These are phyloP conservation scores for Hyposmocoma kahamanoa DNA, from an alignment of 1,140 invertebrate species.

Conservation along the genomic window DNA sequence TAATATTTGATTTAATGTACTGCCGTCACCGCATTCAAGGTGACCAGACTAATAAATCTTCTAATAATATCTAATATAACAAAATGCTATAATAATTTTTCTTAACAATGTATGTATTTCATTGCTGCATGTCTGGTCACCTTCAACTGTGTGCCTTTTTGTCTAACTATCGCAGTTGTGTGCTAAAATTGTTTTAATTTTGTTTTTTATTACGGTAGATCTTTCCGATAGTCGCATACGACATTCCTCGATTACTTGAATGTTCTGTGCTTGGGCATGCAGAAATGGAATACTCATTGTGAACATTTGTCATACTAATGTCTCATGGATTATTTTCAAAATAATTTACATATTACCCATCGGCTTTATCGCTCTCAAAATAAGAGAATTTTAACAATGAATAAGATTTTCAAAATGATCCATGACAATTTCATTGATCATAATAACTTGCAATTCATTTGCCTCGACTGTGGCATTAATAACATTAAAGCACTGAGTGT, in stretches of 20 bases:
- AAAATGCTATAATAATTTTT: constrained; percentile 10
- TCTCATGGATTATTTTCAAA: constrained; percentile 50
- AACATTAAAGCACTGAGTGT: constrained; percentile 33
- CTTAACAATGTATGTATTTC: constrained; percentile 37
- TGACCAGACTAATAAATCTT: constrained; percentile 53
- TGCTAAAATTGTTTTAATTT: constrained; percentile 28
- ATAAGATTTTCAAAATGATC: constrained; percentile 39
- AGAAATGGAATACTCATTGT: constrained; percentile 60
- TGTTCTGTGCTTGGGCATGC: constrained; percentile 70
- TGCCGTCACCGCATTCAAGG: constrained; percentile 60
- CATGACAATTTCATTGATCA: constrained; percentile 56
- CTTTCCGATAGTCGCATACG: constrained; percentile 43
- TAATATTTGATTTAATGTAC: constrained; percentile 22
- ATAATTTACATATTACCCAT: constrained; percentile 7
- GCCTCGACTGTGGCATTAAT: constrained; percentile 62
- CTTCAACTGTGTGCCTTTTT: constrained; percentile 38
- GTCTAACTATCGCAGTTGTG: constrained; percentile 33
- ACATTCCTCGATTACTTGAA: constrained; percentile 45
- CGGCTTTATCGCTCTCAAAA: too few species aligned
- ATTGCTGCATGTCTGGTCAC: constrained; percentile 72
- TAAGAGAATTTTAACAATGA: constrained; percentile 4
- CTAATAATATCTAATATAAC: constrained; percentile 1
- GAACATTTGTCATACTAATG: constrained; percentile 28
- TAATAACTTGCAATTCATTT: constrained; percentile 54
- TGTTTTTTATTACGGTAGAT: constrained; percentile 32